Base-by-base conservation (phyloP, 2,888 invertebrate genomes). In the Steinernema carpocapsae region DNA sequence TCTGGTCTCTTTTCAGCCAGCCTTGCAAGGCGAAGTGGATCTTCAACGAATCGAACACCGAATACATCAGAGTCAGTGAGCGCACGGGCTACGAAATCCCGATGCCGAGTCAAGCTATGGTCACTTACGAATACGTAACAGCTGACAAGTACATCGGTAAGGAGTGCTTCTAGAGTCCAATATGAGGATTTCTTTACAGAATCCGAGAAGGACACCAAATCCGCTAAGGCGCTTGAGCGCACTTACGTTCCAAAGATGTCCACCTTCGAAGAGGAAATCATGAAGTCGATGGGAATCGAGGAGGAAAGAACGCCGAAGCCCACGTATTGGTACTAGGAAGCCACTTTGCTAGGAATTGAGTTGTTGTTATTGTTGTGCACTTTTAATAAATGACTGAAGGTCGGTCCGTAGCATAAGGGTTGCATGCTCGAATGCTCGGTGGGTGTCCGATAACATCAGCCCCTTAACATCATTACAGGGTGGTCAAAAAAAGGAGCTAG, bases 231-330 rank as follows among this genome's bases (percentile, higher is more conserved):
- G n/a, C 79, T 86, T 7, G 77, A 83, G 71, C 72, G 80, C 32
- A 87, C 86, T 0, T 86, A 86, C 71, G 72, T 79, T 14, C 86
- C 86, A 10, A 80, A 83, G 72, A 42, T 77, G 70, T 78, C 77
- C 37, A 83, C 84, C 24, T 86, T 86, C 74, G 84, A 86, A 73
- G 80, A 84, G 26, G 86, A 87, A 77, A 81, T 87, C 14, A 79
- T 77, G 75, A 76, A 86, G 43, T 77, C 76, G 24, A 76, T 80
- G 74, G 82, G 82, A 46, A 82, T 86, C 64, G 79, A 80, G 56
- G 75, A 76, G 29, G 72, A 73, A n/a, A 43, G 72, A 17, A 51
- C 51, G 26, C 51, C n/a, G 10, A 74, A 77, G 51, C 82, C 72
- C 14, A 82, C 79, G 7, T 80, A 71, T 73, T 80, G 82, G 82